Evolutionary conservation across 2,888 invertebrate genomes (phyloP), one percentile per base, ranked within the genome.

Genomic region (Molanna angustata): DNA sequence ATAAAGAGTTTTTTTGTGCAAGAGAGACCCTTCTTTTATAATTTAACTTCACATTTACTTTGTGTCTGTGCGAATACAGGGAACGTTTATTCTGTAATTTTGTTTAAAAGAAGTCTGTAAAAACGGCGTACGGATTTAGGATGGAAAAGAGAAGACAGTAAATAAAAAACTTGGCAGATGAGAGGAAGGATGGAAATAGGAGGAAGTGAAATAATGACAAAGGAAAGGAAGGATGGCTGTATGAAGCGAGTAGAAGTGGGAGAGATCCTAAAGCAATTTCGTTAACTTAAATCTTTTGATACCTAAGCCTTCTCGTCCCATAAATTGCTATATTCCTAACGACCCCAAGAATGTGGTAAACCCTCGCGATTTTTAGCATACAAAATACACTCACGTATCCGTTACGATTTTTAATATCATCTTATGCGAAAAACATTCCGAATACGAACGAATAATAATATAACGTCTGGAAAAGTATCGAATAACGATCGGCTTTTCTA

Each of bases 201-300:
- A 48, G 51, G 53, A 55, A 56, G 50, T 48, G 44, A 45, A 58
- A 53, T 58, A 52, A 56, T 56, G 56, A 58, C 55, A 54, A 51
- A 51, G 52, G 40, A 53, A 53, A 31, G 53, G 45, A 55, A 53
- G 55, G 53, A 55, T 50, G 55, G 35, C 35, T n/a, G 19, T 32
- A 19, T 41, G 31, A 45, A 50, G 40, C 37, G 35, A 35, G 18
- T 19, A 40, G 41, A 50, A 56, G 49, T 41, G 43, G 42, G 21
- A 41, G 48, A 54, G 41, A 51, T 51, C 50, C 48, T 57, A 51
- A 57, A 57, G 54, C 57, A 57, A 57, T 57, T 57, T 54, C 51
- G 50, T 40, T 48, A 54, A 54, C 50, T 57, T 52, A 56, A 56
- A 56, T 57, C 57, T 54, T 48, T 49, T 56, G 56, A 56, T 50